Evolutionary conservation across 2,797 vertebrate species (phyloP).

Genomic region (Mionectes olivaceus): DNA sequence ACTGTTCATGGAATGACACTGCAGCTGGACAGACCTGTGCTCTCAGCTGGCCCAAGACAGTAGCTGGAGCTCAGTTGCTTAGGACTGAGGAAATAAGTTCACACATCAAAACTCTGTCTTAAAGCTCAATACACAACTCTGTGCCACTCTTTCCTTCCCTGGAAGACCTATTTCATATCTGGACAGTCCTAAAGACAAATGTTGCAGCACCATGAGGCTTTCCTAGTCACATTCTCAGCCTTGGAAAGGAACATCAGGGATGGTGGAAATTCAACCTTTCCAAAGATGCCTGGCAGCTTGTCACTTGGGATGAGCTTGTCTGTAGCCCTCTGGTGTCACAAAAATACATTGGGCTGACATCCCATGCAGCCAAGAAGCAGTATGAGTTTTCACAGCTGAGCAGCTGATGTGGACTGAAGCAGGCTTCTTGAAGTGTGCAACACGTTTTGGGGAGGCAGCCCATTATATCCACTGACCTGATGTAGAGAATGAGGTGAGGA

Average conservation of each 20-base stretch:
- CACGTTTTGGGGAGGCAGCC: not conserved
- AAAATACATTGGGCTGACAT: rapidly evolving
- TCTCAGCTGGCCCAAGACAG: not conserved
- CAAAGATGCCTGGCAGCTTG: rapidly evolving
- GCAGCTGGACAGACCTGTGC: not conserved
- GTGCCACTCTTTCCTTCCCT: not conserved
- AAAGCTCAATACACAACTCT: not conserved
- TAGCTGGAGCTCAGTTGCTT: not conserved
- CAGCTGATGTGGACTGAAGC: not conserved
- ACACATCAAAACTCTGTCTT: not conserved
- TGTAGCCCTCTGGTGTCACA: not conserved
- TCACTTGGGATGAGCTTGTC: not conserved
- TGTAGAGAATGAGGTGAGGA: not conserved
- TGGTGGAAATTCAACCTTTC: not conserved
- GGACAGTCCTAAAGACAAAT: not conserved
- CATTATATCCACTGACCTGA: not conserved
- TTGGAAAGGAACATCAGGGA: not conserved
- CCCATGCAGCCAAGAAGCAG: not conserved
- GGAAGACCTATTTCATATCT: not conserved
- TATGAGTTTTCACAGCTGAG: rapidly evolving
- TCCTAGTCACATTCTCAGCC: not conserved
- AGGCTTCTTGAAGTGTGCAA: not conserved
- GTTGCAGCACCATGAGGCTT: rapidly evolving
- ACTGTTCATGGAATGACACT: not conserved
- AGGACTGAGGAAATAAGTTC: not conserved